These are phyloP conservation scores for Tipula unca DNA, from an alignment of 2,888 invertebrate species.

Conservation along the genomic window DNA sequence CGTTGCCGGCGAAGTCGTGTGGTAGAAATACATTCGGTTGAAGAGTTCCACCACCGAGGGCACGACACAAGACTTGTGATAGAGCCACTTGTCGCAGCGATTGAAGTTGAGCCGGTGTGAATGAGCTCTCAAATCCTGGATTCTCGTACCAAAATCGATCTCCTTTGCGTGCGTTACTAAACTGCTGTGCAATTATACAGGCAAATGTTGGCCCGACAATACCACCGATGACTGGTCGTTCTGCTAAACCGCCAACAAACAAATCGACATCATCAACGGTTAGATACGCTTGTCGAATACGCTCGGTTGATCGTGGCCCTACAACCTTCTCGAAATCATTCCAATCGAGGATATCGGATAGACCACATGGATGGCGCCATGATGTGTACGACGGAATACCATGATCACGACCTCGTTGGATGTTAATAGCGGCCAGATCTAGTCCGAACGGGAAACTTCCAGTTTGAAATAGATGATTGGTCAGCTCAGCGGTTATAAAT, in stretches of 20 bases:
- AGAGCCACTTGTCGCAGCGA: conserved; percentile 62
- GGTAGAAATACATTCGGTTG: conserved; percentile 42
- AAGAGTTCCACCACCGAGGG: conserved; percentile 39
- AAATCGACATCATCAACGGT: conserved; percentile 76
- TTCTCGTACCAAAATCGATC: conserved; percentile 83
- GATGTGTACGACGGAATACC: conserved; percentile 71
- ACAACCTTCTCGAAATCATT: conserved; percentile 61
- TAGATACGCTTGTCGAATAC: conserved; percentile 50
- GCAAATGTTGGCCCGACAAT: conserved; percentile 81
- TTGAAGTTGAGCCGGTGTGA: conserved; percentile 66
- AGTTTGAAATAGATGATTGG: conserved; percentile 76
- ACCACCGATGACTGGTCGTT: conserved; percentile 68
- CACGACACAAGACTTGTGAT: conserved; percentile 52
- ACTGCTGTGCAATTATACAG: conserved; percentile 81
- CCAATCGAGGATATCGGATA: conserved; percentile 57
- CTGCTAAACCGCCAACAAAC: conserved; percentile 75
- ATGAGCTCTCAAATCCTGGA: conserved; percentile 60
- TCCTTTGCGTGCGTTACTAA: conserved; percentile 65
- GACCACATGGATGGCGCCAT: conserved; percentile 73
- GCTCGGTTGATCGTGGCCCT: conserved; percentile 52
- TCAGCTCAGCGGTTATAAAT: conserved; percentile 70
- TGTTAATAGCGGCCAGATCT: conserved; percentile 81
- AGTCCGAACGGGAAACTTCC: conserved; percentile 63
- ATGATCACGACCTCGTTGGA: conserved; percentile 80
- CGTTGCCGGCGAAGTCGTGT: conserved; percentile 35